Evolutionary conservation across 2,113 vertebrate species (phyloP), one percentile per base, ranked within the genome.

Genomic region (Myrmecobius fasciatus): DNA sequence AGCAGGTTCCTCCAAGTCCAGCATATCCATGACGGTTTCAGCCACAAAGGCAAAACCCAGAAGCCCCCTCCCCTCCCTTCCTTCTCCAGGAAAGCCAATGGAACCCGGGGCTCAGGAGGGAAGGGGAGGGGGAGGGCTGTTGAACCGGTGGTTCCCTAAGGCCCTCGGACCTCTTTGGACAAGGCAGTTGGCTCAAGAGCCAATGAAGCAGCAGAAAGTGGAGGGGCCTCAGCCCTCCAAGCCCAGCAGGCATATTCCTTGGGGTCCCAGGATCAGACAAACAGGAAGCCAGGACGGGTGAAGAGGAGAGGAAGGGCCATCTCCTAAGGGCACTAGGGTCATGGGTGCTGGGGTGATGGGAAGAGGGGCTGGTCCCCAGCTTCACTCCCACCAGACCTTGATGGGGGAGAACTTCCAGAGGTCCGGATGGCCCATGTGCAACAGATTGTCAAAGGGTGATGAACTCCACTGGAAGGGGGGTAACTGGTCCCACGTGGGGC

Each of bases 371-470:
- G 89, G 24, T 89, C 7, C 89, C 89, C 31, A 47, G 3, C 4
- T 75, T 99, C 98, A 98, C 91, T 98, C 98, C 99, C 99, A 99
- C 11, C 2, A 96, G 96, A 99, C 98, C 94, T 98, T 97, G 90
- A 99, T 24, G 0, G 99, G 99, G 2, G 97, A 97, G 97, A 99
- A 99, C 91, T 96, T 98, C 99, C 99, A 99, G 94, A 98, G 98
- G 98, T 99, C 99, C 0, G 99, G 99, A 8, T 99, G 99, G 0
- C 99, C 99, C 99, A 99, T 99, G 98, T 99, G 99, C 28, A 99
- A 94, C 91, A 98, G 97, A 83, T 95, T 56, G 22, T 95, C 98
- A 97, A 98, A 99, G 0, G 99, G 99, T 0, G 99, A 99, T 0
- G 96, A 43, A 96, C 99, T 99, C 99, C 99, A 99, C 98, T 99